Conservation (phyloP, 2,797 vertebrate species). For the Xyrichtys novacula region DNA sequence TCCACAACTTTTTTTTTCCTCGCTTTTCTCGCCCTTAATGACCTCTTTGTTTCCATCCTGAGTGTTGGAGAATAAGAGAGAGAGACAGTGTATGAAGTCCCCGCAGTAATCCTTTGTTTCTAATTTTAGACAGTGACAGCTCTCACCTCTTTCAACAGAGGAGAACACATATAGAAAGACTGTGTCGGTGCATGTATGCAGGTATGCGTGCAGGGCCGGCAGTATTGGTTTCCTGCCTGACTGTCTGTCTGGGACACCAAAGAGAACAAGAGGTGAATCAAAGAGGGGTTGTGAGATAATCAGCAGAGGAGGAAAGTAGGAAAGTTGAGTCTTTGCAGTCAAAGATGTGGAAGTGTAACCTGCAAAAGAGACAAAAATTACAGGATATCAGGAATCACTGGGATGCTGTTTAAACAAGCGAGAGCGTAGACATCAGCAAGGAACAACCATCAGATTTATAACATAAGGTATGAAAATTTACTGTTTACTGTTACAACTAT, state of each 20-base stretch:
- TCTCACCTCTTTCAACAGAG: constrained; percentile 16
- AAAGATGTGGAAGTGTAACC: background rate
- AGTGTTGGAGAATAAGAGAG: constrained; percentile 6
- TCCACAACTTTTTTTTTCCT: constrained; percentile 17
- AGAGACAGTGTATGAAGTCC: constrained; percentile 13
- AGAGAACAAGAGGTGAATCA: constrained; percentile 13
- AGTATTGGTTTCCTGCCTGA: background rate
- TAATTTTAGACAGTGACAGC: constrained; percentile 48
- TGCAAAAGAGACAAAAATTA: too few relatives aligned
- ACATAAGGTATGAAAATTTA: too few relatives aligned
- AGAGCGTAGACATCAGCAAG: too few relatives aligned
- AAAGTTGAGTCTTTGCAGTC: background rate
- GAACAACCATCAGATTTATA: too few relatives aligned
- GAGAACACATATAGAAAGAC: background rate
- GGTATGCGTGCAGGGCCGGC: background rate
- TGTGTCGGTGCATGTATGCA: constrained; percentile 1
- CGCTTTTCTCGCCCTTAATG: constrained; percentile 22
- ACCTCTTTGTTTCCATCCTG: constrained; percentile 45
- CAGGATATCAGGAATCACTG: too few relatives aligned
- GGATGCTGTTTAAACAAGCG: too few relatives aligned
- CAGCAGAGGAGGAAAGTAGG: background rate
- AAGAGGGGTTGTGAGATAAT: background rate
- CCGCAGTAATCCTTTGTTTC: constrained; percentile 40
- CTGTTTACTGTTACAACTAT: too few relatives aligned
- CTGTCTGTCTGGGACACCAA: background rate